Conservation (phyloP, 2,113 vertebrate species). For the Paradoxurus hermaphroditus region DNA sequence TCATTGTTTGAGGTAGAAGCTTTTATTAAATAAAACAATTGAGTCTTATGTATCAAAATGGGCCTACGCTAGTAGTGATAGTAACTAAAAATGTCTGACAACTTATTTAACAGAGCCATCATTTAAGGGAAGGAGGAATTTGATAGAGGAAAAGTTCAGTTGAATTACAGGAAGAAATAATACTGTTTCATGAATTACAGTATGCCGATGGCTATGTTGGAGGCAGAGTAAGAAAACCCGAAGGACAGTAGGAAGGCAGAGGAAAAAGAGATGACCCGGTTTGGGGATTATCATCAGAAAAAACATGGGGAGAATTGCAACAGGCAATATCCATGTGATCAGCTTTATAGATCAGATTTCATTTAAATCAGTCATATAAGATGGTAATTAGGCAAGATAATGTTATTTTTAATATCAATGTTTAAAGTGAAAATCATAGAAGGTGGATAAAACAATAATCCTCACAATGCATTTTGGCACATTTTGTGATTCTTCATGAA, state of each 20-base stretch:
- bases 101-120: background rate
- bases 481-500: conserved; percentile 1
- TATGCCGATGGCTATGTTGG: background rate
- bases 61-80: background rate
- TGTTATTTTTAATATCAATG: background rate
- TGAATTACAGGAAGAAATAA: background rate
- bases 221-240: background rate
- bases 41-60: background rate
- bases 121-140: background rate
- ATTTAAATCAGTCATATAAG: conserved; percentile 6
- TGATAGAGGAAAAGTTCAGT: background rate
- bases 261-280: background rate
- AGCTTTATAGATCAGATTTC: background rate
- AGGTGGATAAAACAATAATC: conserved; percentile 12
- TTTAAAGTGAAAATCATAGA: conserved; percentile 29
- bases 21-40: background rate
- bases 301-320: background rate
- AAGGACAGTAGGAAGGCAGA: background rate
- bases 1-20: background rate
- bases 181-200: background rate
- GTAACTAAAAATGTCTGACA: background rate
- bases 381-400: background rate
- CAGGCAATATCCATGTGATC: background rate
- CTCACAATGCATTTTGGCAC: background rate
- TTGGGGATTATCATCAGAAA: background rate